Base-by-base conservation (phyloP, 1,140 invertebrate genomes). In the Drosophila orosa region DNA sequence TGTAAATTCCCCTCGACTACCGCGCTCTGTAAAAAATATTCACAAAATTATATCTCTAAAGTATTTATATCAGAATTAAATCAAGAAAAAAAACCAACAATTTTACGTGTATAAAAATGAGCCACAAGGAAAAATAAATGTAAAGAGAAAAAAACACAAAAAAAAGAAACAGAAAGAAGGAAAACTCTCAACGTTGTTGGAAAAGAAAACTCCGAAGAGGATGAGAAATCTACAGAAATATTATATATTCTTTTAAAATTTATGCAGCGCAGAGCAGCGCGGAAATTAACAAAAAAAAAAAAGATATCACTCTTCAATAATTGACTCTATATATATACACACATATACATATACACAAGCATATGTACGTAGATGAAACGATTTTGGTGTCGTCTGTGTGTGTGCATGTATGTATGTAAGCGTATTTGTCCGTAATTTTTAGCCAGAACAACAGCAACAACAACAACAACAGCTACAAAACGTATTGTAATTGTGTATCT, bases 211-310 rank as follows among this genome's bases (percentile, higher is more conserved):
- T 47, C 47, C 24, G 17, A 44, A 35, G 27, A 65, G 35, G 10
- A 29, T 40, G 22, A 9, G 25, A 81, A 65, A 72, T 73, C 37
- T 59, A 67, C 69, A 67, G 62, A 84, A 80, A 90, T 85, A 89
- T 89, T 90, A 89, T 90, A 89, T 89, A 90, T 90, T 89, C 85
- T 89, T 89, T 90, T 90, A 89, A 90, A 80, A 84, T 89, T 89
- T 89, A 90, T 74, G 83, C 78, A 80, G 82, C 69, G 65, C 19
- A 37, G 31, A 56, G 63, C 42, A 62, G 54, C 29, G 60, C 39
- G 63, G 44, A 59, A 78, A 60, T 68, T 61, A 72, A 73, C 62
- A 62, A 75, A 85, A 84, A 63, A 84, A 63, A 59, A 73, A 81
- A 86, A 68, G 60, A 85, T 90, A 87, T 89, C 85, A 87, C 84